Base-by-base conservation (phyloP, 2,888 invertebrate species). In the Catotricha subobsoleta region DNA sequence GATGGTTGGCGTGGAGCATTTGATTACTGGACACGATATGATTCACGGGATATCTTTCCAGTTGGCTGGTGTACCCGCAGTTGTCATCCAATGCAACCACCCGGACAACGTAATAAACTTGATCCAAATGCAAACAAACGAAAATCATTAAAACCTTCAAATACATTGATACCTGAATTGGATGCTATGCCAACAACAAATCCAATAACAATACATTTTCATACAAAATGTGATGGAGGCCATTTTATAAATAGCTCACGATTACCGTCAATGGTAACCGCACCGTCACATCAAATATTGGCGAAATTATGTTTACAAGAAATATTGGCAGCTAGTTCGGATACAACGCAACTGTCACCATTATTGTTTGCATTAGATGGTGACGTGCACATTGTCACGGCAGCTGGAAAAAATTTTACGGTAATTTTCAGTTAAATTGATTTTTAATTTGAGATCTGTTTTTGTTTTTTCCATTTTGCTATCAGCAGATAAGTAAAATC, bases 1-100 rank as follows among this genome's bases (percentile, higher is more conserved):
- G 95, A 95, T 67, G 95, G 95, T 0, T 95, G 95, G 95, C 70
- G 88, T 46, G 94, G 94, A 20, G 94, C 92, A 12, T 95, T 95
- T 65, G 95, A 95, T 64, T 95, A 95, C 57, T 94, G 91, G 91
- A 91, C 91, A 62, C 71, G 75, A 49, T 94, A 78, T 66, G 87
- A 92, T 53, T 88, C 90, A 0, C 67, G 95, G 47, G 94, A 95
- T 58, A 91, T 95, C 47, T 95, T 95, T 58, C 92, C 95, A 18
- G 90, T 87, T 16, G 90, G 94, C 1, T 95, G 95, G 94, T 94
- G 92, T 66, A 80, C 81, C 3, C 74, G 77, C 53, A 90, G 87
- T 54, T 88, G 88, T 3, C 92, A 95, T 67, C 87, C 86, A 0
- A 67, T 97, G 57, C 94, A 95, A 57, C 87, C 90, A 29, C 90